phyloP scores from a whole-genome alignment of 2,113 vertebrate genomes.

The Pampusana beccarii region DNA sequence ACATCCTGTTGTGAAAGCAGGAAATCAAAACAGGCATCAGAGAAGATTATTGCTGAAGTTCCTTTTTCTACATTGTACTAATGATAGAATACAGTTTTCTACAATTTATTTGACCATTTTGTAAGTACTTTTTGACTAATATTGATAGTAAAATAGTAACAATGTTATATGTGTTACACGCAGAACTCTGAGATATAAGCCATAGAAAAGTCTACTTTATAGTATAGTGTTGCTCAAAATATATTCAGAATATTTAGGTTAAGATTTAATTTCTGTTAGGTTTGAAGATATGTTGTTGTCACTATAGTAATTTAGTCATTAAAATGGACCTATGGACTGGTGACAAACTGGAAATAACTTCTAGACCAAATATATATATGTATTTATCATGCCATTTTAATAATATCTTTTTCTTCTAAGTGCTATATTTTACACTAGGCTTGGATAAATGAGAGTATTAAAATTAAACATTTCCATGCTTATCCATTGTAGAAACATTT shows the following conservation, averaged over 20 bases:
- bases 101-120: not conserved
- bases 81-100: not conserved
- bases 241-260: not conserved
- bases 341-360: not conserved
- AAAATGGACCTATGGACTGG: not conserved
- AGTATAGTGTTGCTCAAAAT: not conserved
- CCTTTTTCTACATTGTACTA: not conserved
- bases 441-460: not conserved
- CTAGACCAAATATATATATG: not conserved
- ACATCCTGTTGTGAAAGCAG: not conserved
- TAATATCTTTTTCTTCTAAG: not conserved
- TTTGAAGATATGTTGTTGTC: not conserved
- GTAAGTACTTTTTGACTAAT: not conserved
- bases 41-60: not conserved
- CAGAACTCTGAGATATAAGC: conserved; percentile 24
- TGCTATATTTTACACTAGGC: not conserved
- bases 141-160: not conserved
- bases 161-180: not conserved
- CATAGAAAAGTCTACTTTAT: not conserved
- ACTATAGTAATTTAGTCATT: not conserved
- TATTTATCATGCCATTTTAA: not conserved
- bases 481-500: not conserved
- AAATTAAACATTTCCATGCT: not conserved
- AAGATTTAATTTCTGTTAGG: conserved; percentile 3
- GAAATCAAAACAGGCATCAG: not conserved